Evolutionary conservation across 2,888 invertebrate genomes (phyloP), one percentile per base, ranked within the genome.

Genomic region (Protophormia terraenovae): DNA sequence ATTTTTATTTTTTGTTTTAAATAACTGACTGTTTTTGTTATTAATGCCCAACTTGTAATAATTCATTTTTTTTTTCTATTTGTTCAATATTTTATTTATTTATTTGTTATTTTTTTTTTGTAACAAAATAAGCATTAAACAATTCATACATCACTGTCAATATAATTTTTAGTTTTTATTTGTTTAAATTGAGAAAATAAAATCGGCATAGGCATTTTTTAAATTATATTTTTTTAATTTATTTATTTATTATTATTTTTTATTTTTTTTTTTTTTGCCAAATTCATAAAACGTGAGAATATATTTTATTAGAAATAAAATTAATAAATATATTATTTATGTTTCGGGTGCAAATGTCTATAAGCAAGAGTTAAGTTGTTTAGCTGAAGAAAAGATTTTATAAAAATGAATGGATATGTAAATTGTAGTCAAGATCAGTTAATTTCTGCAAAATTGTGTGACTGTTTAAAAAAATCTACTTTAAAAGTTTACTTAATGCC

Each of bases 111-210:
- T 53, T 24, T 4, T 38, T 38, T 69, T 45, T 77, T 58, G 29
- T 32, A 41, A 58, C 24, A 58, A 84, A 83, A 60, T 81, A 55
- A 58, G 19, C 58, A 35, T 69, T 76, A 82, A 87, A 86, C 86
- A 86, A 87, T 86, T 87, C 87, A 87, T 87, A 85, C 80, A 88
- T 88, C 87, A 87, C 78, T 87, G 87, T 86, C 87, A 84, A 58
- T 83, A 58, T 53, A 45, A 66, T 58, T 87, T 69, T 32, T 19
- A 72, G 55, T 87, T 71, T 35, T 27, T 60, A 35, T 81, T 73
- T 78, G 47, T 66, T 10, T 62, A 47, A 19, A 62, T 60, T 32
- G 16, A 32, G 8, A 16, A 19, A 10, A 41, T 6, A 3, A 14
- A 38, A n/a, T 76, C 14, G 38, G 60, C 66, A 83, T 83, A n/a